phyloP scores from a whole-genome alignment of 2,888 invertebrate species.

The Scaptodrosophila latifasciaeformis region DNA sequence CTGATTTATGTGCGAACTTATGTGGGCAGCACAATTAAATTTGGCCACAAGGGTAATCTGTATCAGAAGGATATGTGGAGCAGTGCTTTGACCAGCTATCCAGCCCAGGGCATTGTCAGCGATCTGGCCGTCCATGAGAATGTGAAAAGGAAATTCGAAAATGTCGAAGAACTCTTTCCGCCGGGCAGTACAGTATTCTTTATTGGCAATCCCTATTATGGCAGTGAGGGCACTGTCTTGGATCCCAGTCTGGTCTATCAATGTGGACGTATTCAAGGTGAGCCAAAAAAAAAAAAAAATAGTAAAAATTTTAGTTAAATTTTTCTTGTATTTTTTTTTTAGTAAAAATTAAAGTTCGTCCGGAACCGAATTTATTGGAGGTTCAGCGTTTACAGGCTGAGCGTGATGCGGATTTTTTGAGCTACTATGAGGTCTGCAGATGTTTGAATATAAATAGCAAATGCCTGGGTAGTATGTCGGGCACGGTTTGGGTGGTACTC shows the following conservation, averaged over 20 bases:
- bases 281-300: background rate
- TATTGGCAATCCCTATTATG: constrained; percentile 87
- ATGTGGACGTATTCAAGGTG: constrained; percentile 71
- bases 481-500: constrained; percentile 83
- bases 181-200: constrained; percentile 83
- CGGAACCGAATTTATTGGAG: constrained; percentile 64
- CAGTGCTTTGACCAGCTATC: constrained; percentile 79
- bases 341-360: constrained; percentile 69
- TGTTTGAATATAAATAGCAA: constrained; percentile 80
- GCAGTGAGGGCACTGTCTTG: constrained; percentile 84
- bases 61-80: constrained; percentile 85
- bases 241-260: constrained; percentile 68
- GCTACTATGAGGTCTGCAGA: constrained; percentile 56
- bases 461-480: constrained; percentile 90
- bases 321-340: background rate
- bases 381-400: constrained; percentile 53
- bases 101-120: constrained; percentile 74
- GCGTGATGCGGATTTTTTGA: constrained; percentile 57
- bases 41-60: constrained; percentile 79
- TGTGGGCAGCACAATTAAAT: constrained; percentile 81
- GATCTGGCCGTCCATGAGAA: constrained; percentile 69
- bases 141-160: constrained; percentile 69
- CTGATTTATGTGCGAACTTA: constrained; percentile 84
- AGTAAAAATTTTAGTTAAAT: background rate
- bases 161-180: constrained; percentile 80